Evolutionary conservation across 2,888 invertebrate genomes (phyloP).

Genomic region (Ditula angustiorana): DNA sequence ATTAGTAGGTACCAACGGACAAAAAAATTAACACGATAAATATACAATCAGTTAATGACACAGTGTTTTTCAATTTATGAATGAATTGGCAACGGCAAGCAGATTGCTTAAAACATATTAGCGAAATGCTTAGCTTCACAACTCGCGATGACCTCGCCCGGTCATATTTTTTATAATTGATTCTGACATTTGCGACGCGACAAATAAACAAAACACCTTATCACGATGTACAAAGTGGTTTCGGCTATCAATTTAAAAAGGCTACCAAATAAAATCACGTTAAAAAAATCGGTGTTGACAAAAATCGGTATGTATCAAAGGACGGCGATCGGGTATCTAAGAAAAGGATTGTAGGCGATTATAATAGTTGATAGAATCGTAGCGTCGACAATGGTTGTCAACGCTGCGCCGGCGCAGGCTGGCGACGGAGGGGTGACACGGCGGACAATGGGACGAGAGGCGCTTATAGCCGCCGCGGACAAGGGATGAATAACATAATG

Average conservation of each 20-base stretch:
- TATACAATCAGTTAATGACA: constrained; percentile 10
- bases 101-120: neutral
- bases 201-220: neutral
- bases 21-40: constrained; percentile 61
- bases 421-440: neutral
- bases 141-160: neutral
- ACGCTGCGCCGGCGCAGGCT: neutral
- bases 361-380: constrained; percentile 44
- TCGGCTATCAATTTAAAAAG: constrained; percentile 11
- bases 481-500: constrained; percentile 5
- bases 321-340: constrained; percentile 34
- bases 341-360: constrained; percentile 40
- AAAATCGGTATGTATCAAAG: constrained; percentile 26
- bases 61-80: constrained; percentile 6
- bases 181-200: neutral
- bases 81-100: neutral
- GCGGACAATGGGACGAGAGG: constrained; percentile 57
- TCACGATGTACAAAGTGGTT: neutral
- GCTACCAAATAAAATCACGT: neutral
- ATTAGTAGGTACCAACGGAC: constrained; percentile 74
- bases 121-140: neutral
- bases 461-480: constrained; percentile 42
- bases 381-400: constrained; percentile 62
- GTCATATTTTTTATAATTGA: constrained; percentile 11
- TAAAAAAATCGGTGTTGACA: constrained; percentile 13